These are phyloP conservation scores for Heterodera carotae DNA, from an alignment of 1,140 invertebrate genomes.

Conservation along the genomic window DNA sequence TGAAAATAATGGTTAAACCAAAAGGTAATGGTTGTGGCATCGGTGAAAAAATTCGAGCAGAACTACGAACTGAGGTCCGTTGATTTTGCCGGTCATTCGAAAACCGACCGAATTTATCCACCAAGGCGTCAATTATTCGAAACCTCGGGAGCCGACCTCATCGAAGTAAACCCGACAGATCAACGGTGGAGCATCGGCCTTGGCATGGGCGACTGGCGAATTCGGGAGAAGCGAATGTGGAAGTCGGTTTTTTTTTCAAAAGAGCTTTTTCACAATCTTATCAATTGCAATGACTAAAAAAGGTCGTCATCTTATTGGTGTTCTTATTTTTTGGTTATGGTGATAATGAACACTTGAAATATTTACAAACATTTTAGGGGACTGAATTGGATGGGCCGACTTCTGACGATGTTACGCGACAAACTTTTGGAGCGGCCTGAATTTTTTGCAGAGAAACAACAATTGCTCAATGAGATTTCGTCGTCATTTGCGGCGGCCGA, in stretches of 20 bases:
- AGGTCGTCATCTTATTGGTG: too few species aligned
- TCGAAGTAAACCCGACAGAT: slow-evolving; percentile 42
- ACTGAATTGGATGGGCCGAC: slow-evolving; percentile 35
- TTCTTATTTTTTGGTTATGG: too few species aligned
- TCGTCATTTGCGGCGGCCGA: slow-evolving; percentile 10
- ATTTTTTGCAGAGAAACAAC: slow-evolving; percentile 27
- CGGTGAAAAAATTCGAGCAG: slow-evolving; percentile 37
- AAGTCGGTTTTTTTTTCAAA: too few species aligned
- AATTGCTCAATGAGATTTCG: slow-evolving; percentile 10
- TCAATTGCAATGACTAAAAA: too few species aligned
- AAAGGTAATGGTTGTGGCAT: slow-evolving; percentile 41
- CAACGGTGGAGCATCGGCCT: slow-evolving; percentile 38
- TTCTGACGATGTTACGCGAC: slow-evolving; percentile 36
- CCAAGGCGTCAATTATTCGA: slow-evolving; percentile 34
- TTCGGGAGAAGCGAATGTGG: slow-evolving; percentile 36
- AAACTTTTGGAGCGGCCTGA: slow-evolving; percentile 33
- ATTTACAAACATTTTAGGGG: slow-evolving; percentile 7
- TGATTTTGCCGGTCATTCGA: not conserved
- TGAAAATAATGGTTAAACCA: not conserved
- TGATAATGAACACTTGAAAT: too few species aligned
- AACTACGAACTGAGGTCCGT: slow-evolving; percentile 21
- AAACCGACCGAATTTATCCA: not conserved
- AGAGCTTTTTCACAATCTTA: too few species aligned
- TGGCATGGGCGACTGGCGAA: slow-evolving; percentile 19
- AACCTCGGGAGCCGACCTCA: slow-evolving; percentile 24